These are phyloP conservation scores for Phainopepla nitens DNA, from an alignment of 2,113 vertebrate genomes.

Conservation along the genomic window DNA sequence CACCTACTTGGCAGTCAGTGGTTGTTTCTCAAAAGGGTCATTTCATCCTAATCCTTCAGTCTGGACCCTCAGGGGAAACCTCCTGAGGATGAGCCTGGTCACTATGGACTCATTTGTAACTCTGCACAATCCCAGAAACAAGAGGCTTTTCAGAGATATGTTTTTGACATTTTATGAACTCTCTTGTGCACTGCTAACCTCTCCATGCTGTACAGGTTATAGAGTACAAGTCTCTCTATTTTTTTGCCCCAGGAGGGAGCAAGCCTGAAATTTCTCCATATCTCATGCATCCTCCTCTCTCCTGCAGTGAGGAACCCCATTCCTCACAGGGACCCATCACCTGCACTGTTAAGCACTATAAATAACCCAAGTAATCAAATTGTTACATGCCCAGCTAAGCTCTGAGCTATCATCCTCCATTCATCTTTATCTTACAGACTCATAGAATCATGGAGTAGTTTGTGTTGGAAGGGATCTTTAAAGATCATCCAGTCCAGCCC, in stretches of 20 bases:
- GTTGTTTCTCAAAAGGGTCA: background rate
- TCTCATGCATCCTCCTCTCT: background rate
- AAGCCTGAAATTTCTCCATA: background rate
- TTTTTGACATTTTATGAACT: background rate
- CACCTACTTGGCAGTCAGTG: background rate
- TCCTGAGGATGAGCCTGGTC: background rate
- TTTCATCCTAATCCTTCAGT: background rate
- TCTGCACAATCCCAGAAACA: background rate
- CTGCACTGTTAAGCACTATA: background rate
- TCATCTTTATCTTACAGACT: background rate
- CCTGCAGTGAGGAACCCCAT: background rate
- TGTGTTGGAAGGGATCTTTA: background rate
- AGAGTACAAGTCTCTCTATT: background rate
- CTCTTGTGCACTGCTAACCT: background rate
- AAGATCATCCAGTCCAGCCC: background rate
- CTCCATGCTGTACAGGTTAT: background rate
- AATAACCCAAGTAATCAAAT: background rate
- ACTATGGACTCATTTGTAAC: background rate
- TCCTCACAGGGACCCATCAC: background rate
- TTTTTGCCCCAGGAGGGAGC: background rate
- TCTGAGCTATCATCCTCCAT: background rate
- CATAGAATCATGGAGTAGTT: background rate
- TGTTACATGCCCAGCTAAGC: background rate
- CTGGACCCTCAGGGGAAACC: background rate
- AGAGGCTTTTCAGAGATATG: background rate